Percentiles rank a stretch among this genome's conserved stretches.
Conservation (phyloP, 2,113 vertebrate species). For the Vulpes lagopus region DNA sequence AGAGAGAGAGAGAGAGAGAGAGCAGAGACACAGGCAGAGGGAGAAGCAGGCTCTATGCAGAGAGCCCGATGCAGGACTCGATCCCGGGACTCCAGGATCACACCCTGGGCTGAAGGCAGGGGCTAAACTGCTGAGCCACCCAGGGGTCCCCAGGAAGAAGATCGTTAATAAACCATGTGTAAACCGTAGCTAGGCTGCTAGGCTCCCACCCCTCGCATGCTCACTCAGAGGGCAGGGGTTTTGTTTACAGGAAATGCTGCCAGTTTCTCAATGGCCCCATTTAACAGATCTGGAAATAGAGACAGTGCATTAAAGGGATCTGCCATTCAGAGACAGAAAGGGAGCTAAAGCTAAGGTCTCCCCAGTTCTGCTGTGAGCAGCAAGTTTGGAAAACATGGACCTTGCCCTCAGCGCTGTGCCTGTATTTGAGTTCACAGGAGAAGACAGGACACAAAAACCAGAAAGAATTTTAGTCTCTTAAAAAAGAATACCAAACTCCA, state of each 20-base stretch:
- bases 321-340: not conserved
- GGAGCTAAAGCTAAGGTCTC: not conserved
- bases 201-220: not conserved
- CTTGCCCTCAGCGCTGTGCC: not conserved
- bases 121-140: too few species aligned
- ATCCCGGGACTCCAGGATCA: too few species aligned
- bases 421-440: not conserved
- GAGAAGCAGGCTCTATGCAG: too few species aligned
- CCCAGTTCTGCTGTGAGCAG: not conserved
- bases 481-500: slow-evolving; percentile 55
- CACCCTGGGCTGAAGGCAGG: too few species aligned
- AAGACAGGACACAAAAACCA: slow-evolving; percentile 54
- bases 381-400: not conserved
- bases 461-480: slow-evolving; percentile 16
- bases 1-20: too few species aligned
- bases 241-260: slow-evolving; percentile 35
- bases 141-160: too few species aligned
- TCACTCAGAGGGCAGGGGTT: not conserved
- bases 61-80: too few species aligned
- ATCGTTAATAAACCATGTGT: not conserved
- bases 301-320: not conserved
- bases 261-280: not conserved
- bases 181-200: not conserved
- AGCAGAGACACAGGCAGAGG: too few species aligned
- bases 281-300: not conserved